Percentiles rank a stretch among this genome's conserved stretches.
These are phyloP conservation scores for Neoitamus cyanurus DNA, from an alignment of 2,888 invertebrate species.

Conservation along the genomic window DNA sequence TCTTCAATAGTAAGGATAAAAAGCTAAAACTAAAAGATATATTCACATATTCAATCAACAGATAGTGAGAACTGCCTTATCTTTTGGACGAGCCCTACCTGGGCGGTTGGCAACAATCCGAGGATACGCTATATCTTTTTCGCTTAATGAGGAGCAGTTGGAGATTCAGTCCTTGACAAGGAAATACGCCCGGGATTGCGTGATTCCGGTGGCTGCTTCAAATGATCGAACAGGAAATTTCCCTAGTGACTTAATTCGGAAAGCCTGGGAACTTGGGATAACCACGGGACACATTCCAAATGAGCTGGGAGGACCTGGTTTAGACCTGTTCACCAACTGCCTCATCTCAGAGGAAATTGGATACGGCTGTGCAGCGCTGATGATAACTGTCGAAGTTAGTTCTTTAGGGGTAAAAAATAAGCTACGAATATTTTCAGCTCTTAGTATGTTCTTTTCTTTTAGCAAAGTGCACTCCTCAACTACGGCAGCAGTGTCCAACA, in stretches of 20 bases:
- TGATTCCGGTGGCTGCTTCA: slow-evolving; percentile 89
- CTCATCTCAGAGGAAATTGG: slow-evolving; percentile 90
- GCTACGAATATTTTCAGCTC: neutral
- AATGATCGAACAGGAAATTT: slow-evolving; percentile 92
- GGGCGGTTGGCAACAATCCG: neutral
- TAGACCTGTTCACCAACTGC: slow-evolving; percentile 68
- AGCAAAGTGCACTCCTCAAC: slow-evolving; percentile 89
- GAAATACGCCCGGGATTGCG: slow-evolving; percentile 93
- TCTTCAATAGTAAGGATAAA: neutral
- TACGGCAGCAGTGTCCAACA: slow-evolving; percentile 87
- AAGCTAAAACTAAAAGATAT: neutral
- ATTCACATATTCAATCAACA: neutral
- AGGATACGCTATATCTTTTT: slow-evolving; percentile 55
- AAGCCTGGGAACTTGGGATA: slow-evolving; percentile 89
- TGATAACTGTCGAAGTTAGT: slow-evolving; percentile 79
- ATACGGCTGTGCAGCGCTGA: slow-evolving; percentile 92
- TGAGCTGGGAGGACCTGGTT: slow-evolving; percentile 72
- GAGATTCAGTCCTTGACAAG: slow-evolving; percentile 67
- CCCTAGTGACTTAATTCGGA: slow-evolving; percentile 94
- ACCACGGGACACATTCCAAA: slow-evolving; percentile 88
- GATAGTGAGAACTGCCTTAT: neutral
- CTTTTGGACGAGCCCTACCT: neutral
- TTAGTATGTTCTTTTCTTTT: slow-evolving; percentile 49
- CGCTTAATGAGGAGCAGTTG: slow-evolving; percentile 63
- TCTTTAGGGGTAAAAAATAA: slow-evolving; percentile 68